Conservation (phyloP, 2,888 invertebrate species). For the Ennomos quercinarius region DNA sequence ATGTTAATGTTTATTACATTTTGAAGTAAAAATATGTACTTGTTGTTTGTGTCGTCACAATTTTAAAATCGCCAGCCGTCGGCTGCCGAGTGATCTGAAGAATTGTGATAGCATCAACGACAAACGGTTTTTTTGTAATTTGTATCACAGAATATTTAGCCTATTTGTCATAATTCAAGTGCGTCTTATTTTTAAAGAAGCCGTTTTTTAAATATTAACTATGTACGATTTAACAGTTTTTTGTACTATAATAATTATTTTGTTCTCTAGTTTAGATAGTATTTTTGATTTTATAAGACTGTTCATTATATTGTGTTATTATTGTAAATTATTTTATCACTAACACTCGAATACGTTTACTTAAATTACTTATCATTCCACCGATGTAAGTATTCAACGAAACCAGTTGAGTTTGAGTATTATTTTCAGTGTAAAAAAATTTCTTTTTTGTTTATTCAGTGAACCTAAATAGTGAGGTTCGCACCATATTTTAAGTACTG, state of each 20-base stretch:
- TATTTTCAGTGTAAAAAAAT: slow-evolving; percentile 58
- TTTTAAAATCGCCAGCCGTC: slow-evolving; percentile 21
- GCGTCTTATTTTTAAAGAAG: slow-evolving; percentile 64
- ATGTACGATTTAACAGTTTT: slow-evolving; percentile 54
- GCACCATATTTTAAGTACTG: slow-evolving; percentile 41
- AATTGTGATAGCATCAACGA: slow-evolving; percentile 51
- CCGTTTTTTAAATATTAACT: slow-evolving; percentile 52
- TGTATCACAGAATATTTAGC: slow-evolving; percentile 41
- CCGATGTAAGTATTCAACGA: slow-evolving; percentile 74
- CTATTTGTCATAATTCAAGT: slow-evolving; percentile 56
- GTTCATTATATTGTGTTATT: slow-evolving; percentile 63
- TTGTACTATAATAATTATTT: slow-evolving; percentile 58
- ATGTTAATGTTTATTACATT: slow-evolving; percentile 46
- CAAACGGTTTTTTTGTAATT: slow-evolving; percentile 43
- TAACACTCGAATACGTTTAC: slow-evolving; percentile 71
- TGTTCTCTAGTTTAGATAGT: slow-evolving; percentile 64
- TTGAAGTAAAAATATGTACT: slow-evolving; percentile 46
- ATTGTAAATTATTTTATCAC: slow-evolving; percentile 61
- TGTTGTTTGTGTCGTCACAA: slow-evolving; percentile 53
- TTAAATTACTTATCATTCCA: slow-evolving; percentile 75
- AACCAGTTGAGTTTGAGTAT: slow-evolving; percentile 75
- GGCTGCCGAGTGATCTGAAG: slow-evolving; percentile 32
- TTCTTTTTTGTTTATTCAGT: slow-evolving; percentile 33
- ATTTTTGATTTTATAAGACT: slow-evolving; percentile 77
- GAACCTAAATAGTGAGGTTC: neutral